Evolutionary conservation across 2,888 invertebrate genomes (phyloP).

Genomic region (Lithophane socia): DNA sequence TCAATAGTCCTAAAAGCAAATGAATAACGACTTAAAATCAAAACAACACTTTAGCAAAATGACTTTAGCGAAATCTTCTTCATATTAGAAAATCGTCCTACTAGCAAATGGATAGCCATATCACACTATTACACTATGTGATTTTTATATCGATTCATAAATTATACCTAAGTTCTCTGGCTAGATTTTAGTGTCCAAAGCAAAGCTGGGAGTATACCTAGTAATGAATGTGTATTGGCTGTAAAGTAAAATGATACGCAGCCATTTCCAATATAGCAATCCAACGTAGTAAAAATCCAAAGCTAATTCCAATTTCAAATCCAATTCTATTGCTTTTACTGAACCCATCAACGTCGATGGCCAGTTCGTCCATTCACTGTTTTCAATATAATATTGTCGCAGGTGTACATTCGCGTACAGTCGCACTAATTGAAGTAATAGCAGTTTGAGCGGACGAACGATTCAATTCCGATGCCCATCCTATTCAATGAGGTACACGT

Average conservation of each 20-base stretch:
- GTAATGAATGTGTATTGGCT: not conserved
- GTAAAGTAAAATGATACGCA: not conserved
- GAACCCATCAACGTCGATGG: slow-evolving; percentile 12
- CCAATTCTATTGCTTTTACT: slow-evolving; percentile 25
- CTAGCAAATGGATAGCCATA: too few species aligned
- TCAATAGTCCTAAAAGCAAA: too few species aligned
- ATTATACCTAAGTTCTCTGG: not conserved
- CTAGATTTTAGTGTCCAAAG: not conserved
- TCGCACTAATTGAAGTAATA: slow-evolving; percentile 71
- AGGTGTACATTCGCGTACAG: slow-evolving; percentile 45
- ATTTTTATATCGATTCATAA: not conserved
- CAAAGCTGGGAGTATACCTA: not conserved
- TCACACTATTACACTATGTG: not conserved
- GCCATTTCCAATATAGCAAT: not conserved
- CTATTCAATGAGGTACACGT: slow-evolving; percentile 61
- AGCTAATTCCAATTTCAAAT: slow-evolving; percentile 41
- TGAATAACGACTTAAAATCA: too few species aligned
- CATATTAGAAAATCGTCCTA: too few species aligned
- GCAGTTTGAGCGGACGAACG: slow-evolving; percentile 58
- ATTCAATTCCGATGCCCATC: slow-evolving; percentile 70
- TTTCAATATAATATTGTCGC: slow-evolving; percentile 39
- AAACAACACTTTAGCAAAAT: too few species aligned
- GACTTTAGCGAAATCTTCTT: too few species aligned
- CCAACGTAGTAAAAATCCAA: not conserved
- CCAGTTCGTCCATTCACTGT: slow-evolving; percentile 28